A percentile compares a stretch with the other conserved stretches of the same genome.
Conservation (phyloP, 2,888 invertebrate genomes). For the Aethes cnicana region DNA sequence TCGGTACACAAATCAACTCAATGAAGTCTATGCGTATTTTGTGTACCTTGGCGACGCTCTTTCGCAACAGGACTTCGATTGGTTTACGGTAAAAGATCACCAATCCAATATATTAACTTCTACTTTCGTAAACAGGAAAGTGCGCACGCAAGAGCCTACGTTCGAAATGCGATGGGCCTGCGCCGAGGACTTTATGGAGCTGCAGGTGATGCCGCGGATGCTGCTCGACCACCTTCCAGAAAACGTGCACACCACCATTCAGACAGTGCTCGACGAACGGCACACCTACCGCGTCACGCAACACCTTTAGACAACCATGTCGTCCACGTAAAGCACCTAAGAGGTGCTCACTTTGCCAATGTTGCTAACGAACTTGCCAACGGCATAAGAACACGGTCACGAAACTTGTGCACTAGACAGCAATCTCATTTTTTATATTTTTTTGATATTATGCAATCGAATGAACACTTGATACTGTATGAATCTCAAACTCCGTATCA, state of each 20-base stretch:
- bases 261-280: slow-evolving; percentile 82
- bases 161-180: slow-evolving; percentile 91
- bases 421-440: slow-evolving; percentile 36
- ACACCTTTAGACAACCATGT: slow-evolving; percentile 48
- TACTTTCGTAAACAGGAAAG: slow-evolving; percentile 79
- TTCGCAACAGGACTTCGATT: too few relatives aligned
- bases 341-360: background rate
- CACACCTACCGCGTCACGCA: slow-evolving; percentile 73
- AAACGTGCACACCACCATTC: slow-evolving; percentile 87
- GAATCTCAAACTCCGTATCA: slow-evolving; percentile 23
- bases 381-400: too few relatives aligned
- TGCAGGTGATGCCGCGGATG: slow-evolving; percentile 93
- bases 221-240: slow-evolving; percentile 93
- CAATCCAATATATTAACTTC: too few relatives aligned
- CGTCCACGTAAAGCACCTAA: too few relatives aligned
- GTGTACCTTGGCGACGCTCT: too few relatives aligned
- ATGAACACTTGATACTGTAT: slow-evolving; percentile 19
- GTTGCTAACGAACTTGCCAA: too few relatives aligned
- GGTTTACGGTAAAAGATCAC: too few relatives aligned
- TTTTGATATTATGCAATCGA: slow-evolving; percentile 17
- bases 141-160: slow-evolving; percentile 84
- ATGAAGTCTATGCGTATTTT: too few relatives aligned
- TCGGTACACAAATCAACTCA: too few relatives aligned
- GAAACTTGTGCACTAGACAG: slow-evolving; percentile 18
- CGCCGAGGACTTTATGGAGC: slow-evolving; percentile 90